Conservation (phyloP, 1,140 invertebrate species). For the Colletes latitarsis region DNA sequence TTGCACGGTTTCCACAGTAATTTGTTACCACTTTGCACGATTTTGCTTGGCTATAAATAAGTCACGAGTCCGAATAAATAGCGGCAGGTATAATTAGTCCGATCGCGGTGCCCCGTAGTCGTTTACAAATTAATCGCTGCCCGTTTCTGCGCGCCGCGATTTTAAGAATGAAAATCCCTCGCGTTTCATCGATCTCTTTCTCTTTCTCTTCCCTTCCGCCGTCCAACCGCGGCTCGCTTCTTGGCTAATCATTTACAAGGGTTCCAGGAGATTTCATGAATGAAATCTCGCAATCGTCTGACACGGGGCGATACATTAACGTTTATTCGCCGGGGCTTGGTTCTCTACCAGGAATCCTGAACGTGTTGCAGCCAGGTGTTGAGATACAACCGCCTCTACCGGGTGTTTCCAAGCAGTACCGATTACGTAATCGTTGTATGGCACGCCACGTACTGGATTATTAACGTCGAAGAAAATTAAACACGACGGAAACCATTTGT, state of each 20-base stretch:
- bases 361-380: slow-evolving; percentile 54
- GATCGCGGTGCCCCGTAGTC: background rate
- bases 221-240: too few species aligned
- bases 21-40: background rate
- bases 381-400: slow-evolving; percentile 44
- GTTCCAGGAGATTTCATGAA: slow-evolving; percentile 53
- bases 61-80: background rate
- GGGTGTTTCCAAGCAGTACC: slow-evolving; percentile 31
- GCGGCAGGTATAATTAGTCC: background rate
- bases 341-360: slow-evolving; percentile 59
- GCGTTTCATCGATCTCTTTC: background rate
- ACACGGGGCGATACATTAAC: slow-evolving; percentile 49
- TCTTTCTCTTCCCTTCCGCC: background rate
- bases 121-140: background rate
- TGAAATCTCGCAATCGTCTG: slow-evolving; percentile 59
- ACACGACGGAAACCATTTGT: too few species aligned
- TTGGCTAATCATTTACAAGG: slow-evolving; percentile 14
- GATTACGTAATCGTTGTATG: slow-evolving; percentile 2
- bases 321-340: slow-evolving; percentile 28
- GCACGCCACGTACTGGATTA: background rate
- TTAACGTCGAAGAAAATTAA: too few species aligned
- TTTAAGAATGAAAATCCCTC: slow-evolving; percentile 4
- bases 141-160: background rate
- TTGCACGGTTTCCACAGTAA: background rate
- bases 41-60: background rate